These are phyloP conservation scores for Drosophila kohkoa DNA, from an alignment of 1,140 invertebrate species.

Conservation along the genomic window DNA sequence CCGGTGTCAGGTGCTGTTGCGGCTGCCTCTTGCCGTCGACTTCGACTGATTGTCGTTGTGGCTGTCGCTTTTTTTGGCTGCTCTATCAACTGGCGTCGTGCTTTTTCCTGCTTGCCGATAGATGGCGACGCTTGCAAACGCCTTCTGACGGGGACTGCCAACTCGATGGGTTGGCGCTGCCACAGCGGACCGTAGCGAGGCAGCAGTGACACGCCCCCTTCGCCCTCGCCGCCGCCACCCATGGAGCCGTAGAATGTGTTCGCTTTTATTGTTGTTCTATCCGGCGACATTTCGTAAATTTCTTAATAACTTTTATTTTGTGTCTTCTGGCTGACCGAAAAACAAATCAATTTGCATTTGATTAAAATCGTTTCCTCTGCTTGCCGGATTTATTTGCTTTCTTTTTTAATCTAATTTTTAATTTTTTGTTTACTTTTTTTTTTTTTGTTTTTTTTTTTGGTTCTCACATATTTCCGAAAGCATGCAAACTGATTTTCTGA, in stretches of 20 bases:
- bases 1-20: neutral
- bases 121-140: neutral
- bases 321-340: slow-evolving; percentile 1
- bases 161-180: neutral
- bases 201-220: neutral
- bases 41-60: neutral
- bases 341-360: neutral
- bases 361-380: slow-evolving; percentile 10
- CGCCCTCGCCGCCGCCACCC: slow-evolving; percentile 12
- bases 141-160: too few relatives aligned
- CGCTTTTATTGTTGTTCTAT: slow-evolving; percentile 1
- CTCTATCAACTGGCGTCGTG: neutral
- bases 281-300: neutral
- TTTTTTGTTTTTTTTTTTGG: slow-evolving; percentile 18
- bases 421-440: slow-evolving; percentile 9
- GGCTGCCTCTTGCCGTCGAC: neutral
- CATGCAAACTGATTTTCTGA: slow-evolving; percentile 3
- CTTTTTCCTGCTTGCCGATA: neutral
- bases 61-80: neutral
- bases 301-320: neutral
- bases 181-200: neutral
- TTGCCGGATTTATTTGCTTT: neutral
- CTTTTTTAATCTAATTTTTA: slow-evolving; percentile 6
- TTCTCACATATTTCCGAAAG: slow-evolving; percentile 32
- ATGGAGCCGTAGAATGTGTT: slow-evolving; percentile 2